Percentiles rank a stretch among this genome's conserved stretches.
Evolutionary conservation across 2,113 vertebrate genomes (phyloP).

Genomic region (Lates calcarifer): DNA sequence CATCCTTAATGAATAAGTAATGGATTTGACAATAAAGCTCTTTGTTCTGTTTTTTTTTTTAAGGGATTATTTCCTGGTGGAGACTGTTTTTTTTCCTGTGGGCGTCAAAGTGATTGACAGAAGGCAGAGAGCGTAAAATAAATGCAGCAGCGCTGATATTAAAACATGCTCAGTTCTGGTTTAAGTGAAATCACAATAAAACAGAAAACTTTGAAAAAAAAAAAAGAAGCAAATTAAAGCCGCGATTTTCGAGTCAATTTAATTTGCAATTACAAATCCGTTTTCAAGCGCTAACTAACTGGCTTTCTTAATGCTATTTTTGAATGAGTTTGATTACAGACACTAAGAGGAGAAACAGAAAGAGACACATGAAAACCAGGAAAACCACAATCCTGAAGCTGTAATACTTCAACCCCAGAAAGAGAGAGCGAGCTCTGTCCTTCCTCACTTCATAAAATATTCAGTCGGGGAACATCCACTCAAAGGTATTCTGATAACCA

Average conservation of each 20-base stretch:
- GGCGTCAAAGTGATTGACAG: slow-evolving; percentile 15
- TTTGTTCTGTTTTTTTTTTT: neutral
- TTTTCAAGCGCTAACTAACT: slow-evolving; percentile 1
- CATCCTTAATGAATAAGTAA: neutral
- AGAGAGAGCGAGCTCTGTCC: neutral
- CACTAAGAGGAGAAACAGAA: neutral
- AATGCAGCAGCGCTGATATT: neutral
- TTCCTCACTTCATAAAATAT: slow-evolving; percentile 21
- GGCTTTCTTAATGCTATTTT: slow-evolving; percentile 4
- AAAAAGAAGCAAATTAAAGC: neutral
- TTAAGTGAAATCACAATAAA: slow-evolving; percentile 7
- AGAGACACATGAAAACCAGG: neutral
- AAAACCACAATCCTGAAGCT: neutral
- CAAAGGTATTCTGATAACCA: slow-evolving; percentile 7
- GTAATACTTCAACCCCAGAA: neutral
- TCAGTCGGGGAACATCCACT: neutral
- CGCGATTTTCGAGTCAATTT: slow-evolving; percentile 5
- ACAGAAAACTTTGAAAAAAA: neutral
- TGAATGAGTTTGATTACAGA: neutral
- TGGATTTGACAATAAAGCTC: neutral
- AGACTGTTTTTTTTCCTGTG: neutral
- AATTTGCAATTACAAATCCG: neutral
- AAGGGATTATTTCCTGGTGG: neutral
- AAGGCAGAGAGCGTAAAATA: neutral
- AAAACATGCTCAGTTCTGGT: neutral